Percentiles rank a stretch among this genome's conserved stretches.
Conservation (phyloP, 2,888 invertebrate species). For the Rapana venosa region DNA sequence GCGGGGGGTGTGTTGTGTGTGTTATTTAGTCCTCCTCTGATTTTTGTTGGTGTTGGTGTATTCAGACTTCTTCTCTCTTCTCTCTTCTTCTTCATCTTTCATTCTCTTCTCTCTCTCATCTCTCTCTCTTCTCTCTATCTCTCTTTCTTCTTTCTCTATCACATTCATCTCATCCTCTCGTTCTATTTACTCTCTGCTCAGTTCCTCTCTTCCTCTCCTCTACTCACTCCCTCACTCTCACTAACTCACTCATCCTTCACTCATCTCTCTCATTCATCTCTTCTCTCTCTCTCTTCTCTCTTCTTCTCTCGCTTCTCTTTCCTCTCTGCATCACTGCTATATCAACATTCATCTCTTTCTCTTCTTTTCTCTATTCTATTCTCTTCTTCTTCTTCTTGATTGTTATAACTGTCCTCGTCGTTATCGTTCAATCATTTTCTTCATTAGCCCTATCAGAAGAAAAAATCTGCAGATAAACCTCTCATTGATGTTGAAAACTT, state of each 20-base stretch:
- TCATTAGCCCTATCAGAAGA: no score
- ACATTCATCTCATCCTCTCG: neutral
- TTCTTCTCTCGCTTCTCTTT: neutral
- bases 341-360: neutral
- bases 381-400: neutral
- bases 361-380: neutral
- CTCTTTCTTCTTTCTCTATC: neutral
- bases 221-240: neutral
- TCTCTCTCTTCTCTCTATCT: neutral
- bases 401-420: no score
- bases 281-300: no score
- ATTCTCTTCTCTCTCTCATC: constrained; percentile 8
- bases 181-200: neutral
- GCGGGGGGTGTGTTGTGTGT: no score
- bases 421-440: no score
- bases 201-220: neutral
- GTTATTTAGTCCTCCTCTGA: no score
- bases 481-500: no score
- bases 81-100: neutral
- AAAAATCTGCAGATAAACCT: no score
- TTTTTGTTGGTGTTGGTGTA: no score
- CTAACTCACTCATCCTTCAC: neutral
- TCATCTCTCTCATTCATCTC: neutral
- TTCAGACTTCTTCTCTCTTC: neutral
- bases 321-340: neutral